Evolutionary conservation across 2,113 vertebrate genomes (phyloP).

Genomic region (Tenrec ecaudatus): DNA sequence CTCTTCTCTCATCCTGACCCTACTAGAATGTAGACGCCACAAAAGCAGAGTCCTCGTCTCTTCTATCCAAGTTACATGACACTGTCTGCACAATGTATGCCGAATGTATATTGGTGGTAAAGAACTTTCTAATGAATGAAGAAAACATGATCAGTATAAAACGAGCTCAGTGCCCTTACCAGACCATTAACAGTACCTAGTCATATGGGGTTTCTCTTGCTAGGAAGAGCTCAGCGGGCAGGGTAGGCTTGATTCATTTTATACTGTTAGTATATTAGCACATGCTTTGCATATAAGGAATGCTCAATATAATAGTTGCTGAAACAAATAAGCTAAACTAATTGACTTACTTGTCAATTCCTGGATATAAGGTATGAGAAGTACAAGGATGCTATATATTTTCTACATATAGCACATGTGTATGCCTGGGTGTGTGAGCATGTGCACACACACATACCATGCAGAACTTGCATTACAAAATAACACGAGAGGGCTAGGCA

Average conservation of each 20-base stretch:
- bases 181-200: too few relatives aligned
- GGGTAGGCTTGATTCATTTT: not conserved
- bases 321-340: constrained; percentile 30
- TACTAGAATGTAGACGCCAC: not conserved
- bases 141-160: not conserved
- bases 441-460: too few relatives aligned
- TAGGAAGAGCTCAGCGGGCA: not conserved
- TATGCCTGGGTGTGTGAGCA: too few relatives aligned
- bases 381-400: not conserved
- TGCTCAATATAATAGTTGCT: not conserved
- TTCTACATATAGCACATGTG: too few relatives aligned
- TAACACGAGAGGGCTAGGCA: too few relatives aligned
- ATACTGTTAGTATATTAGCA: not conserved
- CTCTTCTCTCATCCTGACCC: not conserved
- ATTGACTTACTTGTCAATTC: not conserved
- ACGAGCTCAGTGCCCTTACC: not conserved
- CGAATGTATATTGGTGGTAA: not conserved
- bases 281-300: not conserved
- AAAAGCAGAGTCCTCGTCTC: not conserved
- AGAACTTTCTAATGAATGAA: not conserved
- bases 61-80: not conserved
- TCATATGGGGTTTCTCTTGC: not conserved
- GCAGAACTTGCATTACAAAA: too few relatives aligned
- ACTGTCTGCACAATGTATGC: not conserved
- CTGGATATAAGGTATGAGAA: not conserved